Percentiles rank a stretch among this genome's conserved stretches.
These are phyloP conservation scores for Sarcophaga peregrina DNA, from an alignment of 1,140 invertebrate genomes.

Conservation along the genomic window DNA sequence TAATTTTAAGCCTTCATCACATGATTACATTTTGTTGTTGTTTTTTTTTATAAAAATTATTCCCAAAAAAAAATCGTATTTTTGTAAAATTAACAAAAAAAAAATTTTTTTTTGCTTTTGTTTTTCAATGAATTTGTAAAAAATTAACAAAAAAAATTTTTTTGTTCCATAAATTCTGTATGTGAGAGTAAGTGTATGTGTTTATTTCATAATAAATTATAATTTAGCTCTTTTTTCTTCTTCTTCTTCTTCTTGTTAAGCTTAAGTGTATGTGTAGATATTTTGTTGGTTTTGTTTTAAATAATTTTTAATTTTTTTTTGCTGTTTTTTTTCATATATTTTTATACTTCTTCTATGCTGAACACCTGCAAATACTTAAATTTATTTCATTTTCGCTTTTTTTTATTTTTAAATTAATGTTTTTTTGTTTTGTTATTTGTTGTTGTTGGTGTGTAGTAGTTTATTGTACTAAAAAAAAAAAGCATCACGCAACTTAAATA, in stretches of 20 bases:
- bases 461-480: constrained; percentile 23
- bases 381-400: constrained; percentile 50
- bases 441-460: not conserved
- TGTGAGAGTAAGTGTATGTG: too few relatives aligned
- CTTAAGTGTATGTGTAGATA: too few relatives aligned
- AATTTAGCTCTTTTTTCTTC: constrained; percentile 13
- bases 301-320: constrained; percentile 18
- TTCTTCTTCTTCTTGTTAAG: too few relatives aligned
- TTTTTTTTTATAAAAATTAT: not conserved
- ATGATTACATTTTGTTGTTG: not conserved
- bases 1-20: too few relatives aligned
- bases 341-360: constrained; percentile 62
- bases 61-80: too few relatives aligned
- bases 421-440: not conserved
- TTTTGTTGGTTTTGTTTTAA: not conserved
- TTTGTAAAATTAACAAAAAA: not conserved
- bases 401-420: not conserved
- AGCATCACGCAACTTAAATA: constrained; percentile 26
- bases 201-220: constrained; percentile 24
- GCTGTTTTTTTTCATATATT: constrained; percentile 38
- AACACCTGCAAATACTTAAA: constrained; percentile 66
- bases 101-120: too few relatives aligned
- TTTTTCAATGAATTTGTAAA: too few relatives aligned
- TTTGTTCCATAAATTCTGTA: too few relatives aligned
- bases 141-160: too few relatives aligned